These are phyloP conservation scores for Pomatostomus ruficeps DNA, from an alignment of 2,113 vertebrate genomes.

Conservation along the genomic window DNA sequence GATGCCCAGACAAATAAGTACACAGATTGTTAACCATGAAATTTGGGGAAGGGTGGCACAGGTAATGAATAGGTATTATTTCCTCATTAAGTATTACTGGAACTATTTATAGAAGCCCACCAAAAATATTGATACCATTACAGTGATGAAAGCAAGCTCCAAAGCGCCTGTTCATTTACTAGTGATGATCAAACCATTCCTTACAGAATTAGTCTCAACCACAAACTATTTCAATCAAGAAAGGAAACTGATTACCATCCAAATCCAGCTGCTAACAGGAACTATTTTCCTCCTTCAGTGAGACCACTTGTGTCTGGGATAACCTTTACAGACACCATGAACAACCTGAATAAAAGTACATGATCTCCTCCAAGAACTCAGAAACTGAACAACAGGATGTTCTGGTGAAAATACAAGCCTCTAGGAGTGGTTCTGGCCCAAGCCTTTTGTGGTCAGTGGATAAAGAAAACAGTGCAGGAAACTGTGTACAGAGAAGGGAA, in stretches of 20 bases:
- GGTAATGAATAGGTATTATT: neutral
- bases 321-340: neutral
- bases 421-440: neutral
- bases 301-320: neutral
- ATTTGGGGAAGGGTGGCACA: neutral
- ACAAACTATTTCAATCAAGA: neutral
- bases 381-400: neutral
- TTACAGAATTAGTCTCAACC: neutral
- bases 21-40: neutral
- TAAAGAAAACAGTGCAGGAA: neutral
- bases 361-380: neutral
- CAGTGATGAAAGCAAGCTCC: neutral
- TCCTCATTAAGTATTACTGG: neutral
- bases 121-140: neutral
- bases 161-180: neutral
- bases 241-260: neutral
- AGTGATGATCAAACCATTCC: neutral
- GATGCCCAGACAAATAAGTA: neutral
- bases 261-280: neutral
- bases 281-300: neutral
- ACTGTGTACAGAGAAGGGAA: neutral
- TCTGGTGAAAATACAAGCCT: neutral
- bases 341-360: neutral
- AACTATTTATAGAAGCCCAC: neutral
- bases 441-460: neutral